These are phyloP conservation scores for Serrognathus titanus DNA, from an alignment of 2,888 invertebrate species.

Conservation along the genomic window DNA sequence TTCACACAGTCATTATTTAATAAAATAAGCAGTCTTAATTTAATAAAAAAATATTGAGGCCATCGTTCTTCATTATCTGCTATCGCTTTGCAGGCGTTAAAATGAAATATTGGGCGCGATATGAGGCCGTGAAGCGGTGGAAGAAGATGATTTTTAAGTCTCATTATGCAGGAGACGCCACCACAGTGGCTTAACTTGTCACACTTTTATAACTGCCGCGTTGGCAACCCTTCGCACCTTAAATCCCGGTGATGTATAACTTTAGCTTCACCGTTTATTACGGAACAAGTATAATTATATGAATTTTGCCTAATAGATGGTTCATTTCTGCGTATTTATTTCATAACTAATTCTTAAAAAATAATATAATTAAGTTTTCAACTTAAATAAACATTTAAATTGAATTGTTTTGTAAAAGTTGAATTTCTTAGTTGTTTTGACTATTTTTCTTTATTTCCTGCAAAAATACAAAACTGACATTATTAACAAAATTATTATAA, in stretches of 20 bases:
- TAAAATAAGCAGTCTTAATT: background rate
- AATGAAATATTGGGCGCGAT: slow-evolving; percentile 15
- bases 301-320: background rate
- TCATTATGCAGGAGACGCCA: slow-evolving; percentile 30
- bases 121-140: slow-evolving; percentile 22
- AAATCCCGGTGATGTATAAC: slow-evolving; percentile 19
- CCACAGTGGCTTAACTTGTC: slow-evolving; percentile 32
- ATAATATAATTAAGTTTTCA: too few relatives aligned
- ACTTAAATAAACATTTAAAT: too few relatives aligned
- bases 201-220: slow-evolving; percentile 28
- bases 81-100: slow-evolving; percentile 15
- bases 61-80: slow-evolving; percentile 26
- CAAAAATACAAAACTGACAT: too few relatives aligned
- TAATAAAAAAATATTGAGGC: slow-evolving; percentile 13
- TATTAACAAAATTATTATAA: too few relatives aligned
- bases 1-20: too few relatives aligned
- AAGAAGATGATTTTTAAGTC: slow-evolving; percentile 28
- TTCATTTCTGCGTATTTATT: background rate
- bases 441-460: too few relatives aligned
- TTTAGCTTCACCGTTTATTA: too few relatives aligned
- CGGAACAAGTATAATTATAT: background rate
- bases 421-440: too few relatives aligned
- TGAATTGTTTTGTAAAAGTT: too few relatives aligned
- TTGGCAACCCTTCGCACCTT: slow-evolving; percentile 12
- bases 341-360: background rate